A percentile compares a stretch with the other conserved stretches of the same genome.
Conservation (phyloP, 2,113 vertebrate genomes). For the Machaerirhynchus nigripectus region DNA sequence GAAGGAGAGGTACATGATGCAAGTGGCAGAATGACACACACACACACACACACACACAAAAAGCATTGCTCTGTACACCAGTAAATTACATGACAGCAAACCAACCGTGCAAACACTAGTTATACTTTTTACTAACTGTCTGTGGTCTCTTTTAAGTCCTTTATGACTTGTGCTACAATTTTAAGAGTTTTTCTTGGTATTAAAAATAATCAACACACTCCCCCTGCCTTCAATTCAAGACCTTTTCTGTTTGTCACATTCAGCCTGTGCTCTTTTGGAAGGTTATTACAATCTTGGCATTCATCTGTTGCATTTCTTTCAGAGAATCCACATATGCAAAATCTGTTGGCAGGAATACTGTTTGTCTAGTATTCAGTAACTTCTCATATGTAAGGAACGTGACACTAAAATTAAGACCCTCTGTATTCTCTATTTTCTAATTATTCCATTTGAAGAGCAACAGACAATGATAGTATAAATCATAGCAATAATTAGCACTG, state of each 20-base stretch:
- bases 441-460: not conserved
- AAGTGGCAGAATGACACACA: constrained; percentile 6
- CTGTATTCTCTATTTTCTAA: not conserved
- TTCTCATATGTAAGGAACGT: not conserved
- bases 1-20: not conserved
- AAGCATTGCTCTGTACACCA: not conserved
- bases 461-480: not conserved
- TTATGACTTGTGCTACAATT: constrained; percentile 27
- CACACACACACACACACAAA: not conserved
- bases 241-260: constrained; percentile 4
- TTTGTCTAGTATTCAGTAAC: constrained; percentile 16
- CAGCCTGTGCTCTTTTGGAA: constrained; percentile 24
- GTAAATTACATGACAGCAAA: constrained; percentile 41
- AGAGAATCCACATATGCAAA: constrained; percentile 47
- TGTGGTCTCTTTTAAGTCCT: constrained; percentile 29
- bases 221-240: constrained; percentile 14
- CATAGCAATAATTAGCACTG: not conserved
- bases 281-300: constrained; percentile 43
- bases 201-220: constrained; percentile 21
- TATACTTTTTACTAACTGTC: constrained; percentile 24
- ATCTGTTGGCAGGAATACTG: constrained; percentile 30
- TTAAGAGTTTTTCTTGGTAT: constrained; percentile 4
- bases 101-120: not conserved
- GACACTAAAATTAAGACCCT: constrained; percentile 18
- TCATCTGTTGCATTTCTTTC: constrained; percentile 26